These are phyloP conservation scores for Corapipo altera DNA, from an alignment of 2,113 vertebrate species.

Conservation along the genomic window DNA sequence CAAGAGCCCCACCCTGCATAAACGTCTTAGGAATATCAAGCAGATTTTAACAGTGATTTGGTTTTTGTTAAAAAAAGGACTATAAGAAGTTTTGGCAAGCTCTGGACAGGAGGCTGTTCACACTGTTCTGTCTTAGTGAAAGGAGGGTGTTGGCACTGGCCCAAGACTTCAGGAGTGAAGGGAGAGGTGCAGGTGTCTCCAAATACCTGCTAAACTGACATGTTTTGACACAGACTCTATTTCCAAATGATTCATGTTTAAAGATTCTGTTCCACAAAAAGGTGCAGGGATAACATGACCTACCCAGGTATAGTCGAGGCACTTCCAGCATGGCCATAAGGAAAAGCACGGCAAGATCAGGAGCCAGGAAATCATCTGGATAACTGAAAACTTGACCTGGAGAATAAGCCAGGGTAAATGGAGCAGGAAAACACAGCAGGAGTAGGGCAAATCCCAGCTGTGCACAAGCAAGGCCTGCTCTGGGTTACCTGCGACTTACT, in stretches of 20 bases:
- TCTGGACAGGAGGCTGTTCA: background rate
- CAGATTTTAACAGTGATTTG: background rate
- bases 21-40: background rate
- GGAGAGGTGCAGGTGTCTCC: background rate
- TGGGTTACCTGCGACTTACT: slow-evolving; percentile 71
- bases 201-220: background rate
- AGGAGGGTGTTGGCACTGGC: background rate
- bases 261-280: background rate
- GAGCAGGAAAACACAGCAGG: background rate
- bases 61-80: background rate
- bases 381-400: slow-evolving; percentile 83
- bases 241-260: background rate
- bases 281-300: background rate
- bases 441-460: background rate
- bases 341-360: slow-evolving; percentile 79
- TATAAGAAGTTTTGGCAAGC: background rate
- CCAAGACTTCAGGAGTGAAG: background rate
- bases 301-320: slow-evolving; percentile 76
- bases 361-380: slow-evolving; percentile 66
- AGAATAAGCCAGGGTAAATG: background rate
- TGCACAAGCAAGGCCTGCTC: background rate
- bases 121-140: fast-evolving
- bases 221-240: background rate
- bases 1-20: background rate
- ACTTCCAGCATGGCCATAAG: slow-evolving; percentile 78